Conservation (phyloP, 2,113 vertebrate genomes). For the Syrmaticus mikado region DNA sequence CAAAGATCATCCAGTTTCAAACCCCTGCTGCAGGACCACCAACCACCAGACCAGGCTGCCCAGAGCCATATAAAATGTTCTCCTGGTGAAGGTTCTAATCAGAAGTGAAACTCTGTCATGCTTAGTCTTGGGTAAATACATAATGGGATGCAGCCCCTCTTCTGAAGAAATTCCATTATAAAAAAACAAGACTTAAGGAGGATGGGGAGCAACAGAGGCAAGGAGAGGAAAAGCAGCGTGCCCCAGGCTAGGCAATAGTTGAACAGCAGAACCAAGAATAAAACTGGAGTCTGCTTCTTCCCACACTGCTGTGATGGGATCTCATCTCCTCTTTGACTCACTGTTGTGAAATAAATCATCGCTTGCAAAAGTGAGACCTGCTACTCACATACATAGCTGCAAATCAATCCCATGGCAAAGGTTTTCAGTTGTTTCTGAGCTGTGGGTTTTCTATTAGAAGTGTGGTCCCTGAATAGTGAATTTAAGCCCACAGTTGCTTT, state of each 20-base stretch:
- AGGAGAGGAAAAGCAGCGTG: background rate
- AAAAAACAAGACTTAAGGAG: background rate
- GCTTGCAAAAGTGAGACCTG: background rate
- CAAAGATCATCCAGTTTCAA: too few species aligned
- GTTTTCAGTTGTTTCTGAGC: background rate
- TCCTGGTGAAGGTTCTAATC: background rate
- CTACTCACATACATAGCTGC: background rate
- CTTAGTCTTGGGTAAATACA: background rate
- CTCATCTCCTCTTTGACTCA: background rate
- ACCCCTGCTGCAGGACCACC: too few species aligned
- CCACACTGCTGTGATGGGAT: background rate
- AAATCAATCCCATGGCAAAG: background rate
- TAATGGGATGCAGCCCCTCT: background rate
- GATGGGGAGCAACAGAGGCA: background rate
- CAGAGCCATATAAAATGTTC: background rate
- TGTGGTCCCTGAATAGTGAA: background rate
- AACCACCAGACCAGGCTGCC: too few species aligned
- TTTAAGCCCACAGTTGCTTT: background rate
- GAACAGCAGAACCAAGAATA: background rate
- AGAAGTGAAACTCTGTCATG: background rate
- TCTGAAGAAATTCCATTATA: background rate
- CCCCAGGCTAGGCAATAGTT: background rate
- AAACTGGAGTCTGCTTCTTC: background rate
- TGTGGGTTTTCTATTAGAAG: background rate
- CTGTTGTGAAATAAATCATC: background rate